Evolutionary conservation across 2,113 vertebrate species (phyloP).

Genomic region (Etheostoma spectabile): DNA sequence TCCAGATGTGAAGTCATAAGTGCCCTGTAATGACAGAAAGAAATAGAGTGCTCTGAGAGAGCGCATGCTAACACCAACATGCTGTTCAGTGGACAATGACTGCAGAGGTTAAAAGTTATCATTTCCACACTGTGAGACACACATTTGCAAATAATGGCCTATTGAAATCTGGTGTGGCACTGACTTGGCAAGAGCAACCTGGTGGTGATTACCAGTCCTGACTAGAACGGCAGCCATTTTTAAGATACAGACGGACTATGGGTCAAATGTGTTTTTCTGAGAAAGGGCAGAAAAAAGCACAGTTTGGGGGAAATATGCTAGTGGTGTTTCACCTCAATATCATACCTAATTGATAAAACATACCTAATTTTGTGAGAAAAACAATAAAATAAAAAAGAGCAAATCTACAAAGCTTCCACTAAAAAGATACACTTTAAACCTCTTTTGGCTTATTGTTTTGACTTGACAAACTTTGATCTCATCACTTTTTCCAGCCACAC

Average conservation of each 20-base stretch:
- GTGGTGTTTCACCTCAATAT: background rate
- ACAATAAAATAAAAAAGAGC: background rate
- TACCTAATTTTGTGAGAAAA: background rate
- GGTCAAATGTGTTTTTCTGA: background rate
- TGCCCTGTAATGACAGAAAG: slow-evolving; percentile 9
- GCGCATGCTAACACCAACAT: background rate
- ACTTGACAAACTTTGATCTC: too few relatives aligned
- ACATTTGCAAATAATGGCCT: background rate
- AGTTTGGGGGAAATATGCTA: background rate
- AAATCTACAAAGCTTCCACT: background rate
- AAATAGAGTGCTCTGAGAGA: background rate
- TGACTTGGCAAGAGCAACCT: slow-evolving; percentile 16
- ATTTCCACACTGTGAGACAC: background rate
- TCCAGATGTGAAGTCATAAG: slow-evolving; percentile 54
- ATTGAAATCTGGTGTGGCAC: background rate
- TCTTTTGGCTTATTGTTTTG: too few relatives aligned
- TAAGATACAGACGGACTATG: too few relatives aligned
- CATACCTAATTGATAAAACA: background rate
- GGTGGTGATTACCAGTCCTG: slow-evolving; percentile 26
- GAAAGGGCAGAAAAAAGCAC: background rate
- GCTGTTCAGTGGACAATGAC: background rate
- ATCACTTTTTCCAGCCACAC: too few relatives aligned
- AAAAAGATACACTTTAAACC: background rate
- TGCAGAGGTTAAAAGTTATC: background rate
- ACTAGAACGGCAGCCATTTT: slow-evolving; percentile 35